Base-by-base conservation (phyloP, 2,888 invertebrate species). In the Noctuana brunneofusca region DNA sequence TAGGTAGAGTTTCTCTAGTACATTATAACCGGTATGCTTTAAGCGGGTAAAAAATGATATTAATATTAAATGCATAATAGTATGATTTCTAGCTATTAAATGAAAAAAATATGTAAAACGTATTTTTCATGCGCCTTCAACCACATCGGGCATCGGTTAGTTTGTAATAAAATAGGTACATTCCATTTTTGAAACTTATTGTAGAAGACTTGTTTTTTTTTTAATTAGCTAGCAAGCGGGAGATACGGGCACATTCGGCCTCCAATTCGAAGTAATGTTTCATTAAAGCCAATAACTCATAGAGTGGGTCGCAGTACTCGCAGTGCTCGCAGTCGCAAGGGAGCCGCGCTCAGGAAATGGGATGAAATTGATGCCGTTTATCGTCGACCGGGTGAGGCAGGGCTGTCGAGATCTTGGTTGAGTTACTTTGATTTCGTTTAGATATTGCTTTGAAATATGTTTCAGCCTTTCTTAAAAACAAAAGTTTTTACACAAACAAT, bases 281-380 rank as follows among this genome's bases (percentile, higher is more conserved):
- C 82, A 86, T 87, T 88, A 85, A 79, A 81, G 74, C 71, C 74
- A 84, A 83, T 84, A 79, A 83, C 78, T 80, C 69, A 71, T 74
- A 69, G 75, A 78, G 83, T 80, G 81, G 83, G 80, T 79, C 78
- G 80, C 77, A 54, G 32, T 41, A 30, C 43, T 52, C 58, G 16
- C 77, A 62, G 27, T 32, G 46, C 22, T 53, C 59, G 12, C 57
- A 53, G 74, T 71, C 65, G 68, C 68, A 66, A 77, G 77, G 78
- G 73, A 71, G 69, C 73, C 78, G 72, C 73, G 77, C 81, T 80
- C 89, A 89, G 90, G 90, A 90, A 87, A 87, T 89, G 86, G 80
- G 75, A 80, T 82, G 83, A 86, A 89, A 89, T 90, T 89, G 89
- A 86, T 73, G 81, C 84, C 76, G 75, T 81, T 87, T 84, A 84